These are phyloP conservation scores for Bombus confusus DNA, from an alignment of 1,140 invertebrate genomes.

Conservation along the genomic window DNA sequence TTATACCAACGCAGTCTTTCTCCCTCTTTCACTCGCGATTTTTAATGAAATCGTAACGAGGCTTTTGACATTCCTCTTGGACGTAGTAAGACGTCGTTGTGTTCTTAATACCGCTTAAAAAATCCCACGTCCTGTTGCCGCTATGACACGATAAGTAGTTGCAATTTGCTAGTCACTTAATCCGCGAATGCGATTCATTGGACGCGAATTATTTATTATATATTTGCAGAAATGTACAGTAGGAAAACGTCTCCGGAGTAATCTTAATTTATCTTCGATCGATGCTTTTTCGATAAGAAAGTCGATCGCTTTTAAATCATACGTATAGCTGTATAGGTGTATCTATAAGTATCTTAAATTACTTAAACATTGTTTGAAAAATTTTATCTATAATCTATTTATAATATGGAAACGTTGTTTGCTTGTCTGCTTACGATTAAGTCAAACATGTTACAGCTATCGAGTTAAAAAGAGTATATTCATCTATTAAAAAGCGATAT, in stretches of 20 bases:
- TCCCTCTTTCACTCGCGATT: neutral
- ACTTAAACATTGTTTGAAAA: no score
- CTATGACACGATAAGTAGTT: neutral
- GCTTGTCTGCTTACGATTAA: no score
- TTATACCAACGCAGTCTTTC: neutral
- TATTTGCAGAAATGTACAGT: neutral
- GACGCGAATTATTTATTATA: neutral
- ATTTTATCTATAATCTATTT: no score
- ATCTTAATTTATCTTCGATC: no score
- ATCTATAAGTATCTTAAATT: no score
- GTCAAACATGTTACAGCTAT: no score
- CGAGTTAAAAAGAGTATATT: no score
- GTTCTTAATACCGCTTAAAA: neutral
- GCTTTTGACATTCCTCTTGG: neutral
- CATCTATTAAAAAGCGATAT: no score
- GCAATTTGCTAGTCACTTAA: slow-evolving; percentile 16
- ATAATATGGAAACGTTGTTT: no score
- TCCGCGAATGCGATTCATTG: neutral
- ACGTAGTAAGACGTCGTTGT: neutral
- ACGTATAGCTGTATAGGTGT: no score
- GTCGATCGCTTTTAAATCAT: no score
- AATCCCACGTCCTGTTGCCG: neutral
- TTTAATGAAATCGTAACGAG: slow-evolving; percentile 2
- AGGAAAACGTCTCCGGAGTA: neutral
- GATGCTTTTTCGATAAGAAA: no score